A percentile compares a stretch with the other conserved stretches of the same genome.
Evolutionary conservation across 2,797 vertebrate genomes (phyloP).

Genomic region (Chiloscyllium punctatum): DNA sequence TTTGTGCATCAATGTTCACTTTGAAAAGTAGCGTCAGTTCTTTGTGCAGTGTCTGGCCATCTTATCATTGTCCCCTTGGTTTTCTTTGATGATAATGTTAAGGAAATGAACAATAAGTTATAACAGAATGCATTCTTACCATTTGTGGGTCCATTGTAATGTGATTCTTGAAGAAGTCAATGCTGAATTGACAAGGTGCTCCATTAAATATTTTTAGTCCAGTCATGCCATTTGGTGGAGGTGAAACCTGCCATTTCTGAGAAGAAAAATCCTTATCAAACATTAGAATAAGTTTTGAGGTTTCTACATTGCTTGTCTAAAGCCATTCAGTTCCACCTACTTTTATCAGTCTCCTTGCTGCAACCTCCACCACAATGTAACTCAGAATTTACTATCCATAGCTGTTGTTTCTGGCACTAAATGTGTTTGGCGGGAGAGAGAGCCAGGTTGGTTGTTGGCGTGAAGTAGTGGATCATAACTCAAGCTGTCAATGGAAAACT

Average conservation of each 20-base stretch:
- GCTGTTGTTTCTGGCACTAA: background rate
- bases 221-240: background rate
- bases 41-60: background rate
- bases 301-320: no score
- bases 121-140: background rate
- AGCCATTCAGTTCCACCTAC: background rate
- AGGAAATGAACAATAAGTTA: background rate
- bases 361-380: background rate
- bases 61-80: background rate
- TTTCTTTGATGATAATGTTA: background rate
- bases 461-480: background rate
- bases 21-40: background rate
- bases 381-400: background rate
- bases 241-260: background rate
- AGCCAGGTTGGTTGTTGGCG: background rate
- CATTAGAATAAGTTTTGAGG: background rate
- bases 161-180: background rate
- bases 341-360: background rate
- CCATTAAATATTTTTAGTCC: slow-evolving; percentile 27
- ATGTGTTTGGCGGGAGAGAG: background rate
- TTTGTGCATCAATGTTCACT: background rate
- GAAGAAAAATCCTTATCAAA: background rate
- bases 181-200: background rate
- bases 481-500: background rate
- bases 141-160: background rate